These are phyloP conservation scores for Neolamprologus caudopunctatus DNA, from an alignment of 2,113 vertebrate species.

Conservation along the genomic window DNA sequence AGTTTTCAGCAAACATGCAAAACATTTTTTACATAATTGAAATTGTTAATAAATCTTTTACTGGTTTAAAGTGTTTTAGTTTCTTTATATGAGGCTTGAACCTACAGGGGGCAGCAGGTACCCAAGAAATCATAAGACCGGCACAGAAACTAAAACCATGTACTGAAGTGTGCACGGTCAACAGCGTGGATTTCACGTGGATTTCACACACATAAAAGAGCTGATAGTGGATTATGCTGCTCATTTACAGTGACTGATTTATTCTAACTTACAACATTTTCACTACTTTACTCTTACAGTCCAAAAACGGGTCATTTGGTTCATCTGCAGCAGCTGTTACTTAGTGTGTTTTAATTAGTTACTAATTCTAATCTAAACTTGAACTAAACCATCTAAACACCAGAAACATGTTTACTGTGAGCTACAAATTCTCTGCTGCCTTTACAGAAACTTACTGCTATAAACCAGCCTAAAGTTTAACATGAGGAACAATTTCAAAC, in stretches of 20 bases:
- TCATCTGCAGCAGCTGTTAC: background rate
- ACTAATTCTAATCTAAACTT: accelerated
- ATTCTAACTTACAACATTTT: background rate
- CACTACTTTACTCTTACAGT: background rate
- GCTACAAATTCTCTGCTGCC: background rate
- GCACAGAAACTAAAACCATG: background rate
- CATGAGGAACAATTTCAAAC: background rate
- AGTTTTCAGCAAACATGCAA: too few species aligned
- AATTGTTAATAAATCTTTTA: background rate
- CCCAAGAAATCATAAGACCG: accelerated
- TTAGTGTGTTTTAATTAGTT: accelerated
- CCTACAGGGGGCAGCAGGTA: background rate
- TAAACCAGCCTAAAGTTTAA: accelerated
- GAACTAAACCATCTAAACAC: background rate
- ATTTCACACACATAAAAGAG: background rate
- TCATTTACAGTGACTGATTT: background rate
- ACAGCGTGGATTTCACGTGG: background rate
- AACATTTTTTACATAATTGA: background rate
- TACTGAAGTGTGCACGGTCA: background rate
- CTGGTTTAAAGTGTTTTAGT: accelerated
- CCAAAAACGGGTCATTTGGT: background rate
- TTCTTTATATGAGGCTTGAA: background rate
- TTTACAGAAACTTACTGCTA: accelerated
- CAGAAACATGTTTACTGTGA: background rate
- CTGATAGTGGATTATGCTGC: background rate